phyloP scores from a whole-genome alignment of 2,888 invertebrate genomes.

The Nasonovia ribisnigri region DNA sequence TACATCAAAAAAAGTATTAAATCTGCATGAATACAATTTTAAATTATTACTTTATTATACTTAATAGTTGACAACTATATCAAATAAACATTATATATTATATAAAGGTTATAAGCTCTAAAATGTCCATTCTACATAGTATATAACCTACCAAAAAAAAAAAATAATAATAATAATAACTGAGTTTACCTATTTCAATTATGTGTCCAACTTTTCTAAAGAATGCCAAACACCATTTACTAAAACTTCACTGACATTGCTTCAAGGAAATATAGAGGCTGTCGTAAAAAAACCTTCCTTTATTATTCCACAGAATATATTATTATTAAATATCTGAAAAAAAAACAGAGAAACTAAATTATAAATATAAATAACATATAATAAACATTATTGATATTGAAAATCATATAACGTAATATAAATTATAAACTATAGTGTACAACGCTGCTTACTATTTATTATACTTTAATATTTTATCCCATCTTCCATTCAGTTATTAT shows the following conservation, averaged over 20 bases:
- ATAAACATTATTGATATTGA: neutral
- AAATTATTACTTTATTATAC: neutral
- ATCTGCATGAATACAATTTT: neutral
- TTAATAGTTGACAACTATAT: too few relatives aligned
- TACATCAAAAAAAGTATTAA: neutral
- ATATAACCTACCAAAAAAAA: neutral
- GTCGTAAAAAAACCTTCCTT: neutral
- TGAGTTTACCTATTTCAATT: neutral
- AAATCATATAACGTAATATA: neutral
- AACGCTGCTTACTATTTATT: neutral
- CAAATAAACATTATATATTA: neutral
- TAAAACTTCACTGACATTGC: neutral
- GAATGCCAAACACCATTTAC: conserved; percentile 1
- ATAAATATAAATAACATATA: neutral
- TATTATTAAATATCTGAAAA: neutral
- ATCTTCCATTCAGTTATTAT: neutral
- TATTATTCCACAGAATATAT: conserved; percentile 14
- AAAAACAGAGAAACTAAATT: neutral
- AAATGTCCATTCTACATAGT: neutral
- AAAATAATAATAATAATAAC: neutral
- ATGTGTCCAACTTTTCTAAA: neutral
- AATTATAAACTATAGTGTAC: neutral
- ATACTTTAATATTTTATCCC: neutral
- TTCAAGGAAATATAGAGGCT: neutral
- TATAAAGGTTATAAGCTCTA: neutral